Conservation (phyloP, 2,797 vertebrate genomes). For the Etheostoma nigrum region DNA sequence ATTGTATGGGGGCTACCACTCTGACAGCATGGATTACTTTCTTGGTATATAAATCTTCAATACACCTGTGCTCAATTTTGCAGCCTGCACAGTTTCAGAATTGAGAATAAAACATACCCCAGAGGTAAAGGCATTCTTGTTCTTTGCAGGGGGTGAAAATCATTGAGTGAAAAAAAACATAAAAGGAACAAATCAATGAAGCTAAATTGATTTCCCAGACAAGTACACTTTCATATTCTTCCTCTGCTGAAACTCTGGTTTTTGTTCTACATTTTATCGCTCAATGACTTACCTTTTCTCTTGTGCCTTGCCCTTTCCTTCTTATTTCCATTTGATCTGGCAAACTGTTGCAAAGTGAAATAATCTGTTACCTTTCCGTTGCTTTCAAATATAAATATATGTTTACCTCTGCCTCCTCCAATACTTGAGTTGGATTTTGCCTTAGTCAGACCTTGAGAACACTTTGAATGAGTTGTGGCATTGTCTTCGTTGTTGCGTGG, state of each 20-base stretch:
- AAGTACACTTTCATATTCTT: conserved; percentile 51
- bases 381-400: conserved; percentile 18
- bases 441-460: conserved; percentile 28
- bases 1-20: not conserved
- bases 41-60: not conserved
- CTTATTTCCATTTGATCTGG: conserved; percentile 26
- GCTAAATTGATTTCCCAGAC: conserved; percentile 52
- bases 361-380: conserved; percentile 3
- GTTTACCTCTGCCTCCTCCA: conserved; percentile 8
- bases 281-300: conserved; percentile 45
- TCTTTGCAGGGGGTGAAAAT: conserved; percentile 26
- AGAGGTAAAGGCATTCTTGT: conserved; percentile 20
- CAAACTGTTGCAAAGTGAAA: conserved; percentile 2
- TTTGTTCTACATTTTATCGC: conserved; percentile 47
- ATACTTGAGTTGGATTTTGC: conserved; percentile 7
- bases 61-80: conserved; percentile 9
- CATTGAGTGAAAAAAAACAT: conserved; percentile 42
- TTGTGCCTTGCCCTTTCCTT: conserved; percentile 24
- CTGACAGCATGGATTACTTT: conserved; percentile 9
- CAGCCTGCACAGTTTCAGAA: conserved; percentile 12
- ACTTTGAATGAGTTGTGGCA: not conserved
- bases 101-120: conserved; percentile 20
- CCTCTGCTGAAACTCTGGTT: conserved; percentile 23
- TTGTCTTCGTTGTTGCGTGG: not conserved
- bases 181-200: conserved; percentile 55